These are phyloP conservation scores for Anthoscopus minutus DNA, from an alignment of 2,113 vertebrate species.

Conservation along the genomic window DNA sequence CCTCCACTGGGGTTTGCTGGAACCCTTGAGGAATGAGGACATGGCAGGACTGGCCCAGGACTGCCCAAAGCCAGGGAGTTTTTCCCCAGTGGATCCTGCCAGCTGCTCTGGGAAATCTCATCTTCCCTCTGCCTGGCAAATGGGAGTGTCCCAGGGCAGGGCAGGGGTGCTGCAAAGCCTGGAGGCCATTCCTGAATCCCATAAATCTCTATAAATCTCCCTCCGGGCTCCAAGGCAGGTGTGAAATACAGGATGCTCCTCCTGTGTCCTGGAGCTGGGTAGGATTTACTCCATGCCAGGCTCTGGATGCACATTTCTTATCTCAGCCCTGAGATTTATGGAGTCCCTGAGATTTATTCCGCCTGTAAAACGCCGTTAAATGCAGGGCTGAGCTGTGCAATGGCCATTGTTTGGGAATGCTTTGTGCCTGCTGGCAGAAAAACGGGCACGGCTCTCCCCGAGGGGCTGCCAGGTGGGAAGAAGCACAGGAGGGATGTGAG, in stretches of 20 bases:
- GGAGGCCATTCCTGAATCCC: background rate
- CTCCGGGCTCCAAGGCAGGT: background rate
- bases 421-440: constrained; percentile 45
- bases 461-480: background rate
- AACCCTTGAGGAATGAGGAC: background rate
- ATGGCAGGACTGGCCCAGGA: background rate
- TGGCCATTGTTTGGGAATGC: constrained; percentile 33
- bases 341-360: constrained; percentile 12
- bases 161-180: background rate
- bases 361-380: constrained; percentile 13
- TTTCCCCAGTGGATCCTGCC: background rate
- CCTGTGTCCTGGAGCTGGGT: background rate
- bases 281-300: background rate
- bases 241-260: constrained; percentile 23
- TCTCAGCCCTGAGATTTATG: background rate
- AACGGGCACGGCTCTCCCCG: background rate
- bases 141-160: background rate
- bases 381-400: background rate
- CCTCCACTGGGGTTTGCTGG: background rate
- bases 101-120: background rate
- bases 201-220: background rate
- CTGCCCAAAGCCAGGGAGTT: background rate
- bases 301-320: constrained; percentile 15
- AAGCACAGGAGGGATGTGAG: background rate
- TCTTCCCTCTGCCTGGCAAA: background rate